A percentile compares a stretch with the other conserved stretches of the same genome.
phyloP scores from a whole-genome alignment of 2,797 vertebrate species.

The Trachops cirrhosus region DNA sequence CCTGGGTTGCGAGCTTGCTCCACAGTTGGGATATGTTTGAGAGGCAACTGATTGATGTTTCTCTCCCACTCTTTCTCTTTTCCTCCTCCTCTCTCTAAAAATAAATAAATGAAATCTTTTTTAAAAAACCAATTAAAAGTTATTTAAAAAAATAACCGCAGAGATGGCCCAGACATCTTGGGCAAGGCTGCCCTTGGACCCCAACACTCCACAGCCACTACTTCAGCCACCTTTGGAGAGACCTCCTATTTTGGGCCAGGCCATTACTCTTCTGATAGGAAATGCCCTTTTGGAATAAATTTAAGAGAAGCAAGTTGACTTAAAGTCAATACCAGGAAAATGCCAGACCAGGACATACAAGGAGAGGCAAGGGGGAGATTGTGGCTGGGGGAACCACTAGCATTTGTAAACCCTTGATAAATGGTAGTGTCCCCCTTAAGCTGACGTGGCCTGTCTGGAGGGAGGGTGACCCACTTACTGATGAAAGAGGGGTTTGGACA shows the following conservation, averaged over 20 bases:
- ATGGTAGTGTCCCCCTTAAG: background rate
- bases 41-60: no score
- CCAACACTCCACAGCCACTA: background rate
- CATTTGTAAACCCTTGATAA: background rate
- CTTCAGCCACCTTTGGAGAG: background rate
- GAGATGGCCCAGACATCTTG: background rate
- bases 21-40: no score
- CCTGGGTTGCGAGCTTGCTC: no score
- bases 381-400: background rate
- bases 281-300: background rate
- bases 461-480: background rate
- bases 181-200: background rate
- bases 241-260: background rate
- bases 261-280: background rate
- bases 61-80: no score
- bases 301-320: background rate
- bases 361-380: no score
- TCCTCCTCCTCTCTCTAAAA: background rate
- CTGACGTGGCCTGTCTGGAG: accelerated
- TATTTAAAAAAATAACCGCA: background rate
- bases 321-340: background rate
- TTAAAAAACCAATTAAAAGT: background rate
- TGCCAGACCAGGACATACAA: accelerated
- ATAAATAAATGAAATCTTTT: background rate
- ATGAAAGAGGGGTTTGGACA: background rate